Evolutionary conservation across 2,797 vertebrate genomes (phyloP), one percentile per base, ranked within the genome.

Genomic region (Stomatorhinus walkeri): DNA sequence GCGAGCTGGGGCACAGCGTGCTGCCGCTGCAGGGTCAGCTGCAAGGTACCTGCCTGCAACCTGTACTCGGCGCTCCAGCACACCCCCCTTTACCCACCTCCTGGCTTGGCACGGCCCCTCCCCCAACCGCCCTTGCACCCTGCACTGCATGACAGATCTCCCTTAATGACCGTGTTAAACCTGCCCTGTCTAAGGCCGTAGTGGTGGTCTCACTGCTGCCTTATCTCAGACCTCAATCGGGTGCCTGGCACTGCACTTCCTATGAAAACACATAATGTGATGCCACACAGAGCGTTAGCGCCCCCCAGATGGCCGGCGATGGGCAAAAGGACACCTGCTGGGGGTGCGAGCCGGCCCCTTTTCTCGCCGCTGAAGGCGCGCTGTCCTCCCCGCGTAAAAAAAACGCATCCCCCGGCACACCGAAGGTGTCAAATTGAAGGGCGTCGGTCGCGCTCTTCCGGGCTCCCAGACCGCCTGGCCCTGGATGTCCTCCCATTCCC

Each of bases 1-100:
- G 97, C 88, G 97, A 97, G 92, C 95, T 98, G 92, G 97, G 97
- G 90, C 97, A 97, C 93, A 96, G 95, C 14, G 96, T 97, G 93
- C 93, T 97, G 92, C 96, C 96, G 0, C 94, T 96, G 90, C 96
- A 97, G 91, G 96, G 96, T 89, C 97, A 96, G 91, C 96, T 95
- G 79, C 96, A 96, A 94, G 97, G 97, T 97, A 95, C 94, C 91
- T 2, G 28, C 28, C 28, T 32, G 28, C 28, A 32, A 32, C 28
- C 28, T 32, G 54, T 56, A n/a, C 54, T n/a, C 19, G 54, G 3
- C 4, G 51, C 52, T n/a, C 54, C 54, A n/a, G 54, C n/a, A 28
- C 22, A 1, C 61, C 61, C 0, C 22, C 22, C 61, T 7, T 3
- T 4, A 32, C 61, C 61, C 24, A 32, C 61, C 24, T 8, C 61